Base-by-base conservation (phyloP, 2,113 vertebrate genomes). In the Lepisosteus osseus region DNA sequence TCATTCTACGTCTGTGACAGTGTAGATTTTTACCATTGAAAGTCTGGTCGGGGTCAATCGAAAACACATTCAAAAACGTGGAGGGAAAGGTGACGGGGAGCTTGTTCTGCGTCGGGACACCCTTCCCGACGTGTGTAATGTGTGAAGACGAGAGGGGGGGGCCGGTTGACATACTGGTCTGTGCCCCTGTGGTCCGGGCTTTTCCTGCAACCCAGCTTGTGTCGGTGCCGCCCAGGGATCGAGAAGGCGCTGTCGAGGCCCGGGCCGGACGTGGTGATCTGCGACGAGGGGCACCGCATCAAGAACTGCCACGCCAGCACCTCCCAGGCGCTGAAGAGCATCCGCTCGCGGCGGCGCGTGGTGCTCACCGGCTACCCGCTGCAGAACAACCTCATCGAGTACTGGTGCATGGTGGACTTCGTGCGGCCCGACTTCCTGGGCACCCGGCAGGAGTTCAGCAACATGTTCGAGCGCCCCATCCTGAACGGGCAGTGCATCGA, bases 371-470 rank as follows among this genome's bases (percentile, higher is more conserved):
- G 97, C 15, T 99, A 99, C 83, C 97, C 97, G 0, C 87, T 99
- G 67, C 97, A 99, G 88, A 99, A 99, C 90, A 99, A 99, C 90
- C 95, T 99, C 68, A 95, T 94, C 3, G 97, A 99, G 82, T 99
- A 99, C 79, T 99, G 97, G 97, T 99, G 97, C 87, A 99, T 99
- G 97, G 97, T 99, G 80, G 97, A 99, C 84, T 99, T 99, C 56
- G 97, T 99, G 7, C 88, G 97, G 59, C 97, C 97, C 0, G 96
- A 99, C 85, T 99, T 99, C 74, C 91, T 99, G 5, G 97, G 97
- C 66, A 98, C 97, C 0, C 89, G 97, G 55, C 97, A 99, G 86
- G 97, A 99, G 70, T 99, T 99, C 87, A 99, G 97, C 86, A 99
- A 99, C 90, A 98, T 99, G 97, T 99, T 99, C 74, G 97, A 99